Evolutionary conservation across 1,140 invertebrate species (phyloP).

Genomic region (Drosophila biarmipes): DNA sequence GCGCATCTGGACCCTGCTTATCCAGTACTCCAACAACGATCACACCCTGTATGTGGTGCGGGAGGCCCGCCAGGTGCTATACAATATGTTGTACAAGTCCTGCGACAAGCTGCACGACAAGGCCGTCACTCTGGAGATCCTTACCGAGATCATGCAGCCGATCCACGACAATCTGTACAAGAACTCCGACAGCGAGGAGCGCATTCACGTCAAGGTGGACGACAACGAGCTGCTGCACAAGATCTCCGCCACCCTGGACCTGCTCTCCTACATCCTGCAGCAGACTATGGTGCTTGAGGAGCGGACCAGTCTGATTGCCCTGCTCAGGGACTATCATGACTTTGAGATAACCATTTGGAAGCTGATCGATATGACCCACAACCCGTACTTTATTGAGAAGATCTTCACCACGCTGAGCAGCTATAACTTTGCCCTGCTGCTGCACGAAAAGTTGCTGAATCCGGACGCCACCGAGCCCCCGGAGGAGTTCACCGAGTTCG

Average conservation of each 20-base stretch:
- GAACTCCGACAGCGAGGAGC: slow-evolving; percentile 36
- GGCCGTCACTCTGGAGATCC: slow-evolving; percentile 85
- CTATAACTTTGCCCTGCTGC: slow-evolving; percentile 64
- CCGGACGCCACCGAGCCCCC: slow-evolving; percentile 49
- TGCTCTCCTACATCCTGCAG: slow-evolving; percentile 84
- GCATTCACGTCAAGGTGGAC: slow-evolving; percentile 83
- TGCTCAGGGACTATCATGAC: slow-evolving; percentile 66
- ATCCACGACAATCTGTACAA: slow-evolving; percentile 84
- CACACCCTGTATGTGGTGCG: slow-evolving; percentile 88
- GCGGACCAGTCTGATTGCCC: slow-evolving; percentile 61
- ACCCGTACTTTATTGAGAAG: slow-evolving; percentile 62
- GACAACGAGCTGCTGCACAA: slow-evolving; percentile 86
- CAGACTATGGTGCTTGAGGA: slow-evolving; percentile 72
- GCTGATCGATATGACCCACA: slow-evolving; percentile 71
- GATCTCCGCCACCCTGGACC: slow-evolving; percentile 85
- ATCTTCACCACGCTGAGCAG: slow-evolving; percentile 62
- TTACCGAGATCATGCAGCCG: slow-evolving; percentile 85
- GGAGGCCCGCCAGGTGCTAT: slow-evolving; percentile 86
- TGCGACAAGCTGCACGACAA: slow-evolving; percentile 84
- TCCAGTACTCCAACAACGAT: slow-evolving; percentile 86
- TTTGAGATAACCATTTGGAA: slow-evolving; percentile 79
- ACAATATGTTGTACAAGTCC: slow-evolving; percentile 85
- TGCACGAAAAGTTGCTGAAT: slow-evolving; percentile 71
- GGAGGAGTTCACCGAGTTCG: slow-evolving; percentile 77
- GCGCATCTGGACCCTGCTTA: slow-evolving; percentile 86